Conservation (phyloP, 2,797 vertebrate species). For the Hozukius guyotensis region DNA sequence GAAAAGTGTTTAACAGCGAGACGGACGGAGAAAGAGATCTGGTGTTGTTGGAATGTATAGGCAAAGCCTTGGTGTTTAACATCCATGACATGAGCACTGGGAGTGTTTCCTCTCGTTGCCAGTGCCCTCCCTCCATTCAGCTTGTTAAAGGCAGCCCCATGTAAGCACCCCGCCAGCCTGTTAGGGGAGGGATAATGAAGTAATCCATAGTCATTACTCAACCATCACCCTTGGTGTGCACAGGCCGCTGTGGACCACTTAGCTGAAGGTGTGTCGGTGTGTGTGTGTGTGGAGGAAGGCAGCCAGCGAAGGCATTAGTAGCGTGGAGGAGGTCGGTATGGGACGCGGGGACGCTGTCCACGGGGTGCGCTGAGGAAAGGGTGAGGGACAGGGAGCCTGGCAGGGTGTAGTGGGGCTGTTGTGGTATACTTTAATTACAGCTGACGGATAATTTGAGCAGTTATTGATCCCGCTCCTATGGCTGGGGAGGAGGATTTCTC, state of each 20-base stretch:
- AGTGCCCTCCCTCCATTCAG: conserved; percentile 46
- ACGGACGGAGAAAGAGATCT: background rate
- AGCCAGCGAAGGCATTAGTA: conserved; percentile 51
- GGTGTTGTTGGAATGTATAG: conserved; percentile 19
- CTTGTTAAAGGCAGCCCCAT: conserved; percentile 71
- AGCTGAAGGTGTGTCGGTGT: conserved; percentile 57
- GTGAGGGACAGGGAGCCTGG: conserved; percentile 10
- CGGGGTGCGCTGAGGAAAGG: conserved; percentile 25
- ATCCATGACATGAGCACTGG: conserved; percentile 30
- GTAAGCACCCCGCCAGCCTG: conserved; percentile 67
- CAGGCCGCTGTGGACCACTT: conserved; percentile 69
- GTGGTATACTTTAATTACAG: conserved; percentile 66
- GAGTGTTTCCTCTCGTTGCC: conserved; percentile 47
- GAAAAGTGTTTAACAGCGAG: background rate
- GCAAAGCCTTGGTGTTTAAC: conserved; percentile 24
- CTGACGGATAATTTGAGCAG: conserved; percentile 70
- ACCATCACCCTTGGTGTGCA: conserved; percentile 75
- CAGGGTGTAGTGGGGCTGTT: conserved; percentile 11
- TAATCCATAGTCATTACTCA: conserved; percentile 83
- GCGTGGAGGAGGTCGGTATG: conserved; percentile 23
- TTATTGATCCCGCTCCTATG: conserved; percentile 65
- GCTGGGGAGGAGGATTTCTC: conserved; percentile 39
- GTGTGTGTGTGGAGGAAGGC: conserved; percentile 48
- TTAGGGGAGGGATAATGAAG: conserved; percentile 77
- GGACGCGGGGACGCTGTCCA: conserved; percentile 35